Conservation (phyloP, 2,888 invertebrate genomes). For the Halocaridina rubra region DNA sequence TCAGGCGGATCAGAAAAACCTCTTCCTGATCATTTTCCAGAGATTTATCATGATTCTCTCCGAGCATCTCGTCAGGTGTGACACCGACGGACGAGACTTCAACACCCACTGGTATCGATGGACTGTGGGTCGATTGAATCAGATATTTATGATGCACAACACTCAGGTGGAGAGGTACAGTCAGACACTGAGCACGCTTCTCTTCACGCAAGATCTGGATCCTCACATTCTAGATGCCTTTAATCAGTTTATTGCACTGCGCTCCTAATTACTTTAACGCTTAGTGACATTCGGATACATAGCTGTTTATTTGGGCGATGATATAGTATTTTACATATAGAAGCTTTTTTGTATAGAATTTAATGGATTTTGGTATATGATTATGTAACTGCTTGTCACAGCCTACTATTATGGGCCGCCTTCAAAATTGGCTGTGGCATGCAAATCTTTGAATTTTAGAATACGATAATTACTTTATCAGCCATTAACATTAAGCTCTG, state of each 20-base stretch:
- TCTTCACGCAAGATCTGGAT: constrained; percentile 96
- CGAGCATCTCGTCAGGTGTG: constrained; percentile 92
- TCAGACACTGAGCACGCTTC: constrained; percentile 90
- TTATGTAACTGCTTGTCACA: no score
- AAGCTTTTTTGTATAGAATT: not conserved
- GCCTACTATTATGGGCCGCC: no score
- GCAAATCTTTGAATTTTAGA: not conserved
- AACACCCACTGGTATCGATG: constrained; percentile 96
- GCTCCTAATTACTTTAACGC: constrained; percentile 73
- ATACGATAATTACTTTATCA: no score
- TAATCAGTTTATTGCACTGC: constrained; percentile 94
- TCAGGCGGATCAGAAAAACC: constrained; percentile 95
- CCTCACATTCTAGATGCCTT: constrained; percentile 95
- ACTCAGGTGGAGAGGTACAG: constrained; percentile 98
- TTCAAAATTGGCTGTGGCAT: not conserved
- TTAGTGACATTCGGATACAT: not conserved
- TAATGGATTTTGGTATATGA: not conserved
- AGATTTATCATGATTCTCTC: constrained; percentile 97
- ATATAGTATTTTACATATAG: not conserved
- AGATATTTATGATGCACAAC: constrained; percentile 94
- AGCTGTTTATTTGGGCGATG: not conserved
- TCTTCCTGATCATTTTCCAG: constrained; percentile 94
- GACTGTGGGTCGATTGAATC: constrained; percentile 93
- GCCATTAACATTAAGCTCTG: no score
- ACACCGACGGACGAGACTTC: constrained; percentile 92